Evolutionary conservation across 2,888 invertebrate species (phyloP), one percentile per base, ranked within the genome.

Genomic region (Lingula anatina): DNA sequence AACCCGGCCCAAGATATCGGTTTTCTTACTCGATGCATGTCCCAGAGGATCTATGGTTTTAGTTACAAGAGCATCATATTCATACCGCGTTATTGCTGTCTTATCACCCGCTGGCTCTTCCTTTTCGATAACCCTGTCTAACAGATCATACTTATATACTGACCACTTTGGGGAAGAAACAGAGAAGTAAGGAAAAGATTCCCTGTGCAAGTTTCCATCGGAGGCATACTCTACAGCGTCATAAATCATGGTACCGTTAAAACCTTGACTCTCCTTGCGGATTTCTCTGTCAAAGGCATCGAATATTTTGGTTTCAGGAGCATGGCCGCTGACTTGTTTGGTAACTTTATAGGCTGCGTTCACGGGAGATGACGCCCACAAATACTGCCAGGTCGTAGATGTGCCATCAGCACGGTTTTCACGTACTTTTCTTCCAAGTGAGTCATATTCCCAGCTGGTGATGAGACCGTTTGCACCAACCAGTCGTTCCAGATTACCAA

Each of bases 131-230:
- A 49, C 45, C 35, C 49, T 24, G 18, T 31, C 46, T 31, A 49
- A 25, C 23, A 27, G 24, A 47, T 49, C 49, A 36, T 49, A 49
- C 23, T 47, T 25, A 43, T 48, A 49, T 27, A 18, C 35, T 18
- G 36, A 31, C 47, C 46, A 49, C 12, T 24, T 36, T 2, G 36
- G 47, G 21, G 18, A 9, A 24, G 20, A 21, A 12, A 31, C 27
- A 25, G 49, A 20, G 23, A 35, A 49, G 31, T 49, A 36, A 47
- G 49, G 49, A 28, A 49, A 27, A 24, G 49, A 49, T 31, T 47
- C 47, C 20, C 48, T 49, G 20, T 24, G 47, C n/a, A 49, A 35
- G 25, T 48, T 20, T 18, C 46, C 46, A 31, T 48, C 25, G 18
- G 23, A 15, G 24, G 35, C 27, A 35, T 49, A 49, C 21, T 36